Base-by-base conservation (phyloP, 2,888 invertebrate genomes). In the Melinaea menophilus region DNA sequence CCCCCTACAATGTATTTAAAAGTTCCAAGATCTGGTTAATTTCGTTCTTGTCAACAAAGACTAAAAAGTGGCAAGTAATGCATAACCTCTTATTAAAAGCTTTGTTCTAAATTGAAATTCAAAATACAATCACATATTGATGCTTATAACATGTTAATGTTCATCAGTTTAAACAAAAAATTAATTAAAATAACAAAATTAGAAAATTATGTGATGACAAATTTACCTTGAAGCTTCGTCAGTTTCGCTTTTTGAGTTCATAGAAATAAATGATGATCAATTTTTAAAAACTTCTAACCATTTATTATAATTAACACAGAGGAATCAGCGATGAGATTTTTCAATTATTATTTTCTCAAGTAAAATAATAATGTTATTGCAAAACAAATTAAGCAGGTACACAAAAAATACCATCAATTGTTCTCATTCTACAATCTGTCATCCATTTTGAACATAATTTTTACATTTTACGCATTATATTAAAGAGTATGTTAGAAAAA, bases 191-290 rank as follows among this genome's bases (percentile, higher is more conserved):
- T 48, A 65, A 51, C 57, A 56, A 57, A 58, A 55, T 51, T 45
- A 60, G 55, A 57, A 55, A 41, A 61, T 54, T 65, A 13, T 35
- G 65, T 65, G 61, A 67, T 59, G 67, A 70, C 68, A 68, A 69
- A 78, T 75, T 87, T 88, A 91, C 91, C 91, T 91, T 89, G 91
- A 90, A 91, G 91, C 91, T 90, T 90, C 91, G 90, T 88, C 91
- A 85, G 86, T 83, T 84, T 90, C 87, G 82, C 90, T 88, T 85
- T 89, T 88, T 73, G 91, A 84, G 91, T 89, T 91, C 91, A 91
- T 91, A 90, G 91, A 91, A 91, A 88, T 79, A 77, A 78, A 79
- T 84, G 76, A 77, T 84, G 73, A 79, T 69, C 71, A 76, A 78
- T 75, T 76, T 77, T 80, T 80, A 81, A 75, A 76, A 82, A 79